These are phyloP conservation scores for Mandrillus leucophaeus DNA, from an alignment of 2,113 vertebrate species.

Conservation along the genomic window DNA sequence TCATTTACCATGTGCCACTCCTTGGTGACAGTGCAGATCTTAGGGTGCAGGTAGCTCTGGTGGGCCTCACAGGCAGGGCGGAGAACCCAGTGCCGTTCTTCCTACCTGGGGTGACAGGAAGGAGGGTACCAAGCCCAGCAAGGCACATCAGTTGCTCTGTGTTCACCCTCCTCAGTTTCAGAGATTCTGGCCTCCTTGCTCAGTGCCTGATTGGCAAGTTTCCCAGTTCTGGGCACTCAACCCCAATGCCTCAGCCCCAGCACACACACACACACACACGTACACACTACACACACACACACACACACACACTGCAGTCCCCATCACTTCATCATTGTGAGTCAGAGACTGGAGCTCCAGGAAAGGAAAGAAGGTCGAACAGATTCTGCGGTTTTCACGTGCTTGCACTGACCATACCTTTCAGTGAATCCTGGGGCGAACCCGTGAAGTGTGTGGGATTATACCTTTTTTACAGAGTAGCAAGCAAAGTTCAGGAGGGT, in stretches of 20 bases:
- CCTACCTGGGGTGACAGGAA: accelerated
- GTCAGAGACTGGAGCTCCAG: not conserved
- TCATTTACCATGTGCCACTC: not conserved
- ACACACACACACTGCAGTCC: no score
- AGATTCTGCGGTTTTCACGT: not conserved
- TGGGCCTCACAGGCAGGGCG: not conserved
- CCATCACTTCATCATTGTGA: not conserved
- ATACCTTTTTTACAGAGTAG: slow-evolving; percentile 11
- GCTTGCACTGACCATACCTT: not conserved
- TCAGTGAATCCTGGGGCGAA: not conserved
- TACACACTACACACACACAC: accelerated
- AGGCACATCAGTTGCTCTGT: not conserved
- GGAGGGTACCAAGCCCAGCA: accelerated
- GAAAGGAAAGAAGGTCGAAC: not conserved
- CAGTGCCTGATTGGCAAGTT: not conserved
- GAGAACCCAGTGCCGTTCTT: not conserved
- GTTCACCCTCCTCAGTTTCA: not conserved
- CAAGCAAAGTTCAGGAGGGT: slow-evolving; percentile 59
- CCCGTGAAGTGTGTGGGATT: slow-evolving; percentile 48
- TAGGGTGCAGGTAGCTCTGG: not conserved
- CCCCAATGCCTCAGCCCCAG: no score
- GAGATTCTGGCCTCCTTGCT: not conserved
- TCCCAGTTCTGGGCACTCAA: not conserved
- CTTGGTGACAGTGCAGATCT: not conserved
- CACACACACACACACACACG: accelerated